phyloP scores from a whole-genome alignment of 2,888 invertebrate species.

The Ophion costatus region DNA sequence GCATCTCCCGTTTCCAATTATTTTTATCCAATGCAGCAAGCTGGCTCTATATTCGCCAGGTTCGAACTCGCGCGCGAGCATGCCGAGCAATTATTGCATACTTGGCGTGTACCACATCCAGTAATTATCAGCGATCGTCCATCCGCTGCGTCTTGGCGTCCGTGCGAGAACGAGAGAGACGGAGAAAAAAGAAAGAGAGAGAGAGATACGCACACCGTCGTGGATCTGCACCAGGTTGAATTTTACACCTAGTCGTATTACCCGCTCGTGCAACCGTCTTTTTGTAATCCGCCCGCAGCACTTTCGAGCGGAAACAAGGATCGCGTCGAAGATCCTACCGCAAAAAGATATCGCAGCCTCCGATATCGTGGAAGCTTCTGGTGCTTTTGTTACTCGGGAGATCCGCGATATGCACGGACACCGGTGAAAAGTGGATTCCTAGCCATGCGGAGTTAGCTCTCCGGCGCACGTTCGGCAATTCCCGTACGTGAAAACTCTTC shows the following conservation, averaged over 20 bases:
- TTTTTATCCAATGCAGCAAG: constrained; percentile 71
- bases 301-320: constrained; percentile 28
- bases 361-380: background rate
- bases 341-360: constrained; percentile 1
- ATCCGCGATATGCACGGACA: too few relatives aligned
- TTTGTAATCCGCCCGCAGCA: background rate
- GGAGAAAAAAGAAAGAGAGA: background rate
- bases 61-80: constrained; percentile 72
- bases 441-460: too few relatives aligned
- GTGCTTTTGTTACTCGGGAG: background rate
- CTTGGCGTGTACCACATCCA: constrained; percentile 74
- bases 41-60: constrained; percentile 57
- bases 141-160: constrained; percentile 58
- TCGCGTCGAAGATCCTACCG: background rate
- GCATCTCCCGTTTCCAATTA: constrained; percentile 82
- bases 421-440: too few relatives aligned
- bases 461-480: too few relatives aligned
- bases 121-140: constrained; percentile 75
- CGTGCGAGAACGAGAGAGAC: constrained; percentile 1
- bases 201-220: background rate
- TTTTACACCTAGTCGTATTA: constrained; percentile 51
- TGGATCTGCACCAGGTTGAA: constrained; percentile 12
- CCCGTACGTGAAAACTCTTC: too few relatives aligned
- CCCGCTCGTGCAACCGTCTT: background rate
- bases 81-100: constrained; percentile 76